These are phyloP conservation scores for Chrosomus eos DNA, from an alignment of 2,797 vertebrate genomes.

Conservation along the genomic window DNA sequence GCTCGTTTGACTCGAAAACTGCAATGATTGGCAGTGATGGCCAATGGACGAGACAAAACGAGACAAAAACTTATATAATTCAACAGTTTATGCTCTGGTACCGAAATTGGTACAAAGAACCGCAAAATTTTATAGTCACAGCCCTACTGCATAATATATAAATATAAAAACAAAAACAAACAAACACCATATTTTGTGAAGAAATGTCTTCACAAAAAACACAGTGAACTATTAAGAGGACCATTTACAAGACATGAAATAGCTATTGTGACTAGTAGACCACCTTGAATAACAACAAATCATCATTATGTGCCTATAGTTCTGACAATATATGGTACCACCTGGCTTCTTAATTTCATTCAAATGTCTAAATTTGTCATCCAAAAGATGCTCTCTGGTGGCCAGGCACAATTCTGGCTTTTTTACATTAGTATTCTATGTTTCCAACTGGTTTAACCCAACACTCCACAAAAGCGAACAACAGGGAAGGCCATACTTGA, in stretches of 20 bases:
- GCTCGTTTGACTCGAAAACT: neutral
- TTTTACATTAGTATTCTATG: neutral
- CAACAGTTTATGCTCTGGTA: neutral
- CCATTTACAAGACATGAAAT: neutral
- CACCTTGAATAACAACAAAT: neutral
- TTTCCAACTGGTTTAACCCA: neutral
- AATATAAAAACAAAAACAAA: too few relatives aligned
- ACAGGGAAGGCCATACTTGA: neutral
- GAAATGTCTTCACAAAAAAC: neutral
- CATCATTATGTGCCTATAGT: neutral
- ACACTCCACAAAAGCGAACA: neutral
- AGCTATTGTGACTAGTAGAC: neutral
- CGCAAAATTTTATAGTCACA: neutral
- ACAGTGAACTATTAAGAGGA: neutral
- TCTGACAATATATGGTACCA: neutral
- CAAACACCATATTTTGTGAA: neutral
- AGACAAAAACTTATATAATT: neutral
- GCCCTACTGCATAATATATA: too few relatives aligned
- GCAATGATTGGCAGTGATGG: neutral
- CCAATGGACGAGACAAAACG: neutral
- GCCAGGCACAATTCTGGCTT: neutral
- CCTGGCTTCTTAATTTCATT: neutral
- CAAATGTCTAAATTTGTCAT: neutral
- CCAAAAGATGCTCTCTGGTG: neutral
- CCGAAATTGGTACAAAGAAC: neutral